These are phyloP conservation scores for Gymnosoma rotundatum DNA, from an alignment of 2,888 invertebrate genomes.

Conservation along the genomic window DNA sequence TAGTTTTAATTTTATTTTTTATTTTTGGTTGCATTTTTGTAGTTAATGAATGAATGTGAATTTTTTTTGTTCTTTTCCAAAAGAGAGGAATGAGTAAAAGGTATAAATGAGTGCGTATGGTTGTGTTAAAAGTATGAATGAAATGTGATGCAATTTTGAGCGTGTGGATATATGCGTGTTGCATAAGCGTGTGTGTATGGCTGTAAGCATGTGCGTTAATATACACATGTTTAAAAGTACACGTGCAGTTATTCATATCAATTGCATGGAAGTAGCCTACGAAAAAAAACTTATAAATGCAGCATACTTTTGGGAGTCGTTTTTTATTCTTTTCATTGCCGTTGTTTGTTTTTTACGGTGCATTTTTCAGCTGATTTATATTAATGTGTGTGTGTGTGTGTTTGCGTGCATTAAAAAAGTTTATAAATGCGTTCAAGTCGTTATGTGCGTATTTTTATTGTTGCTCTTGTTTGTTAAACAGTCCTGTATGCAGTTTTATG, in stretches of 20 bases:
- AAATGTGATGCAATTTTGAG: slow-evolving; percentile 40
- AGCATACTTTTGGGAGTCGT: slow-evolving; percentile 61
- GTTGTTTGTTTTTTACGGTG: slow-evolving; percentile 43
- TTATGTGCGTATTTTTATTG: slow-evolving; percentile 54
- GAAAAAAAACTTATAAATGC: slow-evolving; percentile 56
- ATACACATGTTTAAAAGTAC: slow-evolving; percentile 19
- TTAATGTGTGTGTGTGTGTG: slow-evolving; percentile 5
- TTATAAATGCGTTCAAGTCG: slow-evolving; percentile 29
- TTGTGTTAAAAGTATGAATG: slow-evolving; percentile 60
- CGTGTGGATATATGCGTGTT: slow-evolving; percentile 23
- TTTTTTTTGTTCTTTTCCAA: background rate
- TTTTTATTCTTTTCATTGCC: slow-evolving; percentile 11
- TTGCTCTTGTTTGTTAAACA: slow-evolving; percentile 24
- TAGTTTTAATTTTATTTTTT: slow-evolving; percentile 59
- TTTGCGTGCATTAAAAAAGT: background rate
- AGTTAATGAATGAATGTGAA: slow-evolving; percentile 68
- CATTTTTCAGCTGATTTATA: slow-evolving; percentile 13
- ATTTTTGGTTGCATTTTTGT: slow-evolving; percentile 53
- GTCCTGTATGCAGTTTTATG: slow-evolving; percentile 44
- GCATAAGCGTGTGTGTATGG: background rate
- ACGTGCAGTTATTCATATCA: slow-evolving; percentile 51
- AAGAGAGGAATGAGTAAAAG: slow-evolving; percentile 57
- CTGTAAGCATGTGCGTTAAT: slow-evolving; percentile 29
- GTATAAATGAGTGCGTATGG: slow-evolving; percentile 28
- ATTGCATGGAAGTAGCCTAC: slow-evolving; percentile 35